phyloP scores from a whole-genome alignment of 2,113 vertebrate genomes.

The Choloepus hoffmanni region DNA sequence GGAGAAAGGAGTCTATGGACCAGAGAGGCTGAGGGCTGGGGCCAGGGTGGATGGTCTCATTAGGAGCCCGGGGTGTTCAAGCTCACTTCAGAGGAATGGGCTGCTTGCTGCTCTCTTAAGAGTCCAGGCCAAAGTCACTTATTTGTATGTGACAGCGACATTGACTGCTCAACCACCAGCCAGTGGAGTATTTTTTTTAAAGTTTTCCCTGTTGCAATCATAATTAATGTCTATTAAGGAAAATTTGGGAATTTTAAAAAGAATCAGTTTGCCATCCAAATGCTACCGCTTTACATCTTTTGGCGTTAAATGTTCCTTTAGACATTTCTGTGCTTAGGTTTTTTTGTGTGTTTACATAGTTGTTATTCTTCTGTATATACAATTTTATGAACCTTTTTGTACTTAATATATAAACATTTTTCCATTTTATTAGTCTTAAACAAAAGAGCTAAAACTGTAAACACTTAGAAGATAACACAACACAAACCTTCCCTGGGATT shows the following conservation, averaged over 20 bases:
- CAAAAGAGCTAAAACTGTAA: neutral
- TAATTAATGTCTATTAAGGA: conserved; percentile 70
- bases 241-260: conserved; percentile 54
- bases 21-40: neutral
- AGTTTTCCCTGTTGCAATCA: conserved; percentile 16
- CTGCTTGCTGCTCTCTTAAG: neutral
- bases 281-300: conserved; percentile 73
- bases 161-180: conserved; percentile 70
- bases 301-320: conserved; percentile 76
- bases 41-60: neutral
- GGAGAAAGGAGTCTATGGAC: neutral
- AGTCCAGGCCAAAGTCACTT: conserved; percentile 39
- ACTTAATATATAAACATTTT: conserved; percentile 83
- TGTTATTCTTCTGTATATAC: conserved; percentile 80
- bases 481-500: no score
- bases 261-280: conserved; percentile 68
- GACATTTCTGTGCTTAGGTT: conserved; percentile 77
- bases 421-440: conserved; percentile 77
- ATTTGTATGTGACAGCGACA: neutral
- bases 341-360: conserved; percentile 79
- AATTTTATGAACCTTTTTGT: conserved; percentile 82
- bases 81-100: neutral
- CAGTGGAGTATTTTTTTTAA: neutral
- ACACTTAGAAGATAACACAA: no score
- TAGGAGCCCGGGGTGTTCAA: neutral